Percentiles rank a stretch among this genome's conserved stretches.
phyloP scores from a whole-genome alignment of 2,888 invertebrate species.

The Boloria selene region DNA sequence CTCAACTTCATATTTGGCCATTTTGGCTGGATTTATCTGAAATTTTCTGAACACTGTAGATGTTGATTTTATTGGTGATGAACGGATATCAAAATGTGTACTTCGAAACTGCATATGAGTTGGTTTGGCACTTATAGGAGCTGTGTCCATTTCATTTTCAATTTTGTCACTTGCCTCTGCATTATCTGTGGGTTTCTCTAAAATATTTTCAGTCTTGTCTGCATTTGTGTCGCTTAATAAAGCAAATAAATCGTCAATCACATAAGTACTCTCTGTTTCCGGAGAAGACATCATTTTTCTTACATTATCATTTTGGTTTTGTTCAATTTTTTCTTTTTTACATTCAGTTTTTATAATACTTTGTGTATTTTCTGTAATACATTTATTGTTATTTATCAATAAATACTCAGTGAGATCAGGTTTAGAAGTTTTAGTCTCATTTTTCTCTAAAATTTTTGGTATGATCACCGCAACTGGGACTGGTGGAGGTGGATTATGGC shows the following conservation, averaged over 20 bases:
- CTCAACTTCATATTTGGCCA: slow-evolving; percentile 65
- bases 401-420: slow-evolving; percentile 22
- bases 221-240: slow-evolving; percentile 39
- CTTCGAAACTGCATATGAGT: slow-evolving; percentile 68
- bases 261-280: slow-evolving; percentile 46
- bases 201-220: slow-evolving; percentile 38
- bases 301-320: slow-evolving; percentile 23
- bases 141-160: slow-evolving; percentile 28
- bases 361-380: slow-evolving; percentile 23
- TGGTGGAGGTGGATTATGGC: slow-evolving; percentile 57
- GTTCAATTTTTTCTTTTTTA: slow-evolving; percentile 35
- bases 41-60: slow-evolving; percentile 71
- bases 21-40: slow-evolving; percentile 68
- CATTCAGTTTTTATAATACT: slow-evolving; percentile 32
- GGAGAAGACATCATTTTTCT: slow-evolving; percentile 34
- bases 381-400: slow-evolving; percentile 20
- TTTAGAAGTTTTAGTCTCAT: slow-evolving; percentile 15
- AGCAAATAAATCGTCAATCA: slow-evolving; percentile 55
- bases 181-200: slow-evolving; percentile 30
- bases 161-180: slow-evolving; percentile 31
- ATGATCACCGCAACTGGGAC: not conserved
- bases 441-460: slow-evolving; percentile 38
- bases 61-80: slow-evolving; percentile 73
- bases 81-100: slow-evolving; percentile 73
- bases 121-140: slow-evolving; percentile 43